A percentile compares a stretch with the other conserved stretches of the same genome.
Evolutionary conservation across 2,888 invertebrate genomes (phyloP).

Genomic region (Eupithecia dodoneata): DNA sequence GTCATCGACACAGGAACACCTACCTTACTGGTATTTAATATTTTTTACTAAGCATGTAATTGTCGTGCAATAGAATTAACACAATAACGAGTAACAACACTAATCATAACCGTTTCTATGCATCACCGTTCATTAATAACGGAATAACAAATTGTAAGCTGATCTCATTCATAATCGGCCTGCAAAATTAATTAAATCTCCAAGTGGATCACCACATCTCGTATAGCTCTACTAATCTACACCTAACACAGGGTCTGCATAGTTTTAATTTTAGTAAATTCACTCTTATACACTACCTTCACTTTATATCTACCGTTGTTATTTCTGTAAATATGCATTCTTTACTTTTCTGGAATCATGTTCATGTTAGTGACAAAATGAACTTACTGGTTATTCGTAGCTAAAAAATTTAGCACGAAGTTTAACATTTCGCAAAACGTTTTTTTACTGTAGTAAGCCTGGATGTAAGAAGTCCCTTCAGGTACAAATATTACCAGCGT

Average conservation of each 20-base stretch:
- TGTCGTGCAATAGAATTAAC: constrained; percentile 38
- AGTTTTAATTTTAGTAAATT: constrained; percentile 16
- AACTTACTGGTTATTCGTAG: background rate
- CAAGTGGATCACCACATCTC: constrained; percentile 32
- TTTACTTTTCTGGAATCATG: background rate
- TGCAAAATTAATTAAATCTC: constrained; percentile 40
- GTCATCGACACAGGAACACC: constrained; percentile 83
- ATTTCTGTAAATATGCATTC: background rate
- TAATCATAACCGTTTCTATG: constrained; percentile 24
- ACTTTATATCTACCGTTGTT: background rate
- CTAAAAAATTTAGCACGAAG: background rate
- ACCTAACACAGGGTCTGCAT: constrained; percentile 25
- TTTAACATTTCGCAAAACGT: constrained; percentile 20
- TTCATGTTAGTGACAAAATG: background rate
- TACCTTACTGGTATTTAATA: constrained; percentile 81
- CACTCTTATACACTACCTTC: background rate
- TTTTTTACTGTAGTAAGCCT: constrained; percentile 14
- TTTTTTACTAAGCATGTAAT: constrained; percentile 63
- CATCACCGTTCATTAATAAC: constrained; percentile 37
- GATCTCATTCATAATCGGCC: constrained; percentile 44
- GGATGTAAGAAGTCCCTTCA: constrained; percentile 19
- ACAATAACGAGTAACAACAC: constrained; percentile 35
- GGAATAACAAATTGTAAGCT: constrained; percentile 40
- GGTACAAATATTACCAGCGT: constrained; percentile 21
- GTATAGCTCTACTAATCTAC: background rate